phyloP scores from a whole-genome alignment of 2,888 invertebrate species.

The Steinernema hermaphroditum region DNA sequence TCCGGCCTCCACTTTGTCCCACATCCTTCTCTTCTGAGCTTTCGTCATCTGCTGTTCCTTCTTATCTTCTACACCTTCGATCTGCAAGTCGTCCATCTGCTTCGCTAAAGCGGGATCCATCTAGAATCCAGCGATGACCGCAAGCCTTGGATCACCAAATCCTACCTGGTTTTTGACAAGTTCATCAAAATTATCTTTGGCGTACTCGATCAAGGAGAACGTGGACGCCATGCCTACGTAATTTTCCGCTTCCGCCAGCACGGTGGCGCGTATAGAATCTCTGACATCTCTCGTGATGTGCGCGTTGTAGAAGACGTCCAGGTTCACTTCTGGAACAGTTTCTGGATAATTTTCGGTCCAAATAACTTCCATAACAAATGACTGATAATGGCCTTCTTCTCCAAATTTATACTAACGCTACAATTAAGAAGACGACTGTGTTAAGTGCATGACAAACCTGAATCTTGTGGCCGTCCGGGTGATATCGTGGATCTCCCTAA shows the following conservation, averaged over 20 bases:
- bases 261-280: slow-evolving; percentile 66
- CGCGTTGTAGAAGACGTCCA: slow-evolving; percentile 90
- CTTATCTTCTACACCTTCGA: slow-evolving; percentile 63
- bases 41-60: slow-evolving; percentile 80
- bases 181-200: slow-evolving; percentile 80
- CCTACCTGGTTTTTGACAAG: slow-evolving; percentile 75
- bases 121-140: slow-evolving; percentile 30
- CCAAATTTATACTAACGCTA: slow-evolving; percentile 69
- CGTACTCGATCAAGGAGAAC: slow-evolving; percentile 86
- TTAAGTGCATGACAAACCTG: not conserved
- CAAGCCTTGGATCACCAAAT: too few relatives aligned
- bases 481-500: not conserved
- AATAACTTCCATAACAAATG: slow-evolving; percentile 83
- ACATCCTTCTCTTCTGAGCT: slow-evolving; percentile 84
- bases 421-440: not conserved
- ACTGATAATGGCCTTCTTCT: slow-evolving; percentile 77
- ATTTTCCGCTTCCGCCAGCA: slow-evolving; percentile 77
- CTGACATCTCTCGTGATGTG: slow-evolving; percentile 73
- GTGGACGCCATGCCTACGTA: slow-evolving; percentile 90
- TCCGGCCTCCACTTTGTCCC: slow-evolving; percentile 80
- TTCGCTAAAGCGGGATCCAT: not conserved
- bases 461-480: not conserved
- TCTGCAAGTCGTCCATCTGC: slow-evolving; percentile 31
- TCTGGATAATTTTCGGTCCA: slow-evolving; percentile 88
- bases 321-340: slow-evolving; percentile 76